Evolutionary conservation across 1,140 invertebrate genomes (phyloP), one percentile per base, ranked within the genome.

Genomic region (Nymphalis io): DNA sequence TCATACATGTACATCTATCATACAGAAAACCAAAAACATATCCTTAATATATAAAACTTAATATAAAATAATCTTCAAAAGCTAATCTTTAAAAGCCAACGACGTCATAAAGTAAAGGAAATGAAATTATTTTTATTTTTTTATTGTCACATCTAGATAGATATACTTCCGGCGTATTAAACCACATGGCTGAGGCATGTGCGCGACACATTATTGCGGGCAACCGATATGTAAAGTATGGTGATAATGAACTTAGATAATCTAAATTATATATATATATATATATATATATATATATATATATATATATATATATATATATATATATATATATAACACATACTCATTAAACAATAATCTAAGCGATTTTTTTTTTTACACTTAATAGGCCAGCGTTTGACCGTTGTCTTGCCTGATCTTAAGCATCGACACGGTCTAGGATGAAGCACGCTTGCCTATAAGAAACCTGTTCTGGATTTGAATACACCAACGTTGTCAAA

Each of bases 101-200:
- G 16, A 21, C 39, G 18, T 58, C 27, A 33, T 58, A 58, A 58
- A 10, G 0, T n/a, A 1, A 59, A 40, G 13, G 38, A 10, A 39
- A 59, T 8, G 8, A 3, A 59, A 40, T 18, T 3, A 18, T 59
- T 38, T 39, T 39, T n/a, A 12, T 21, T 18, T 8, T 46, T 38
- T 27, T 55, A 57, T 40, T 40, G 68, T 46, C 68, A 55, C 60
- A 63, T 72, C 70, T 18, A 72, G 53, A 53, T 42, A n/a, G 12
- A 4, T 40, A 13, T 12, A 70, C 15, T 38, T 69, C 61, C 68
- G 44, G 27, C 40, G n/a, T 11, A 42, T 53, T 16, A 18, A 23
- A 46, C 71, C 78, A 80, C 70, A 80, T 80, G 80, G 71, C 70
- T 61, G 21, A 60, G 53, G 70, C 76, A 75, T 76, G 76, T 80